These are phyloP conservation scores for Crotalus tigris DNA, from an alignment of 2,113 vertebrate species.

Conservation along the genomic window DNA sequence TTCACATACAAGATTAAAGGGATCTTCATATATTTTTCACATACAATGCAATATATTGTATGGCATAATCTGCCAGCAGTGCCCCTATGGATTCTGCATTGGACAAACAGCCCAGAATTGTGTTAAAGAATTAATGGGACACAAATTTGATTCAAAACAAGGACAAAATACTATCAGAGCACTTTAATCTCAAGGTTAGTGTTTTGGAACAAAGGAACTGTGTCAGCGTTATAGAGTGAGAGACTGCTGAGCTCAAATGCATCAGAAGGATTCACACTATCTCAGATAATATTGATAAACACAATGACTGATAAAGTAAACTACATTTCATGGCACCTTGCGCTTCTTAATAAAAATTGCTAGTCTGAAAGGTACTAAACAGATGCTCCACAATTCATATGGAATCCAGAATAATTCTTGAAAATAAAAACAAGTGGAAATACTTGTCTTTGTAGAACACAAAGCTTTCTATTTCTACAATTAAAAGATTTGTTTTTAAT, in stretches of 20 bases:
- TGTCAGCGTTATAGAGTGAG: background rate
- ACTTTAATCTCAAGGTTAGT: background rate
- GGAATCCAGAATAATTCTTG: background rate
- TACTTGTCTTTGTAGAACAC: background rate
- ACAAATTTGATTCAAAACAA: background rate
- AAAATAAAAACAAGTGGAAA: background rate
- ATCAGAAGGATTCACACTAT: background rate
- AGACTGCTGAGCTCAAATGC: background rate
- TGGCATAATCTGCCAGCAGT: background rate
- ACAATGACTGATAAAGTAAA: background rate
- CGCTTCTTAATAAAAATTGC: background rate
- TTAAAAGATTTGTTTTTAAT: background rate
- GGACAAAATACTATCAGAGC: background rate
- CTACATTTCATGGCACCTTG: background rate
- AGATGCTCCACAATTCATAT: background rate
- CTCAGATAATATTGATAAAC: background rate
- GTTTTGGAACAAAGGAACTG: background rate
- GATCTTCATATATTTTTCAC: background rate
- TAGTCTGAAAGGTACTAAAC: background rate
- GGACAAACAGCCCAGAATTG: background rate
- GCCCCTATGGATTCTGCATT: background rate
- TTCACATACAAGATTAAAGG: background rate
- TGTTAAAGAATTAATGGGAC: background rate
- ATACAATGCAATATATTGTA: background rate
- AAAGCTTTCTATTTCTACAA: background rate